A percentile compares a stretch with the other conserved stretches of the same genome.
These are phyloP conservation scores for Drosophila conformis DNA, from an alignment of 2,888 invertebrate genomes.

Conservation along the genomic window DNA sequence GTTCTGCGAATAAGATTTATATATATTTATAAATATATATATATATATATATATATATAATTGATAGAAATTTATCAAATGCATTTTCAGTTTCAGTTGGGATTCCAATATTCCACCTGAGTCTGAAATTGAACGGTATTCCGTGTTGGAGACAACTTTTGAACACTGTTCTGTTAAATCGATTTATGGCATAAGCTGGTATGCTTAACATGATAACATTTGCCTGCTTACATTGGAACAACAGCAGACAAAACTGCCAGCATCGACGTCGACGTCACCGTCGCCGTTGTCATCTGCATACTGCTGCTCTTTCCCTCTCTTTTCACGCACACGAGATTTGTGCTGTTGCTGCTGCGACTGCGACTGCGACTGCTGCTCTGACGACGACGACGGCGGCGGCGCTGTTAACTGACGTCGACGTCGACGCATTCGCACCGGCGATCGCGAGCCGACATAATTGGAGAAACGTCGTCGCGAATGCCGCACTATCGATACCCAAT, in stretches of 20 bases:
- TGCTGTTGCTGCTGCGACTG: conserved; percentile 52
- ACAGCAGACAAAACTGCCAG: conserved; percentile 79
- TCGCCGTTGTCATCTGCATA: conserved; percentile 34
- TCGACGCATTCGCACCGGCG: conserved; percentile 88
- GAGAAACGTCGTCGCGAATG: conserved; percentile 90
- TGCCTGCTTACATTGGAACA: conserved; percentile 80
- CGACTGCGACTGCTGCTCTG: conserved; percentile 33
- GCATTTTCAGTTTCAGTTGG: neutral
- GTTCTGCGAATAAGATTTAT: conserved; percentile 70
- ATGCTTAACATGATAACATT: neutral
- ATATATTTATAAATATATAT: neutral
- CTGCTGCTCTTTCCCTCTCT: conserved; percentile 39
- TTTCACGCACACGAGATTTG: conserved; percentile 57
- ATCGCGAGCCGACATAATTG: conserved; percentile 89
- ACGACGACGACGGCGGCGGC: conserved; percentile 67
- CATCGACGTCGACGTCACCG: conserved; percentile 33
- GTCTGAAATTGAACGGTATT: neutral
- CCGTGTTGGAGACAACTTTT: neutral
- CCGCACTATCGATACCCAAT: conserved; percentile 91
- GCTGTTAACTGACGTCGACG: conserved; percentile 81
- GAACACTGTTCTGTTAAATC: neutral
- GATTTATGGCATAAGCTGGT: neutral
- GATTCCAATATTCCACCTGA: neutral
- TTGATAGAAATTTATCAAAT: neutral
- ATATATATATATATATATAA: neutral